Conservation (phyloP, 2,888 invertebrate genomes). For the Noctua janthina region DNA sequence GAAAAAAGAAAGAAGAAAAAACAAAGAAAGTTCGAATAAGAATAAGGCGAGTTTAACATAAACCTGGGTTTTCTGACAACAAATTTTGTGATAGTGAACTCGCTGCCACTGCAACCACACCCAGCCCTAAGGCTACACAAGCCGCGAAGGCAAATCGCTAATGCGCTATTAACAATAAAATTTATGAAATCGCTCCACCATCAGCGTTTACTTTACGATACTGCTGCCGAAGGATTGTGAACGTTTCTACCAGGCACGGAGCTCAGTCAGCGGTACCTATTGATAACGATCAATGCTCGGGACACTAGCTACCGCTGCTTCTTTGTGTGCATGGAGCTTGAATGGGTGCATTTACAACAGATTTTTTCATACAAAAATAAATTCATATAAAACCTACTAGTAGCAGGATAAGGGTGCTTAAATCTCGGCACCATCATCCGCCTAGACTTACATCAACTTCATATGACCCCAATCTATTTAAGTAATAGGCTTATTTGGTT, state of each 20-base stretch:
- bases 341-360: neutral
- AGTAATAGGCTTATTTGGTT: too few relatives aligned
- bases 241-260: neutral
- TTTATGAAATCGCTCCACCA: slow-evolving; percentile 59
- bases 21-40: neutral
- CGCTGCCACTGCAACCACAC: slow-evolving; percentile 41
- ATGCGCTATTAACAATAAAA: slow-evolving; percentile 52
- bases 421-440: neutral
- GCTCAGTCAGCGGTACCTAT: neutral
- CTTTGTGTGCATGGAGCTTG: neutral
- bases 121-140: slow-evolving; percentile 38
- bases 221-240: slow-evolving; percentile 31
- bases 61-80: neutral
- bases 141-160: slow-evolving; percentile 41
- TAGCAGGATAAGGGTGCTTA: neutral
- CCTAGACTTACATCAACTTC: too few relatives aligned
- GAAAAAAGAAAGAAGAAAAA: neutral
- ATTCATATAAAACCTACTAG: neutral
- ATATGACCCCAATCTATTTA: too few relatives aligned
- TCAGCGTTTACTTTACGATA: slow-evolving; percentile 53
- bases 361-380: neutral
- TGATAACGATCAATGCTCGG: slow-evolving; percentile 29
- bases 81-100: neutral
- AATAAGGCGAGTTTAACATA: neutral
- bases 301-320: neutral